phyloP scores from a whole-genome alignment of 1,140 invertebrate species.

The Bombus pyrosoma region DNA sequence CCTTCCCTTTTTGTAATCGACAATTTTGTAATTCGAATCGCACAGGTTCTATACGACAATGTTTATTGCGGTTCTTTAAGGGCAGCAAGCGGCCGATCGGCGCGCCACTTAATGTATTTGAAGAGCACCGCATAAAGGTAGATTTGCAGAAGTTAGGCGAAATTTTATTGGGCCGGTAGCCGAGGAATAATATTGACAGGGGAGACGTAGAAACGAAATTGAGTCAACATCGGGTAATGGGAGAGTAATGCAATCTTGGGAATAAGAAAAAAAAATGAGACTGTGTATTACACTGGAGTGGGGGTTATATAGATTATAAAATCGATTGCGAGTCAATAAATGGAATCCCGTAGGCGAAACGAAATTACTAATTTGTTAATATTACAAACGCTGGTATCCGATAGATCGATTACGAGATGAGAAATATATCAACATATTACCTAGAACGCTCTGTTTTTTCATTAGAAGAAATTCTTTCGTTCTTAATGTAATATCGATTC shows the following conservation, averaged over 20 bases:
- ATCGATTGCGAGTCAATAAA: conserved; percentile 31
- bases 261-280: neutral
- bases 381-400: too few species aligned
- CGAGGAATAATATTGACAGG: conserved; percentile 43
- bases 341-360: conserved; percentile 1
- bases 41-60: neutral
- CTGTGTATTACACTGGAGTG: conserved; percentile 3
- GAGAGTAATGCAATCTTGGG: conserved; percentile 45
- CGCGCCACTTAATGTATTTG: conserved; percentile 32
- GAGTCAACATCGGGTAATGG: conserved; percentile 47
- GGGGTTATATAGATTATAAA: conserved; percentile 21
- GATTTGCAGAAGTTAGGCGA: conserved; percentile 40
- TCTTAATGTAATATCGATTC: too few species aligned
- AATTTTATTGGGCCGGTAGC: conserved; percentile 43
- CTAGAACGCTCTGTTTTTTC: neutral
- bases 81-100: neutral
- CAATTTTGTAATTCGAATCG: neutral
- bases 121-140: conserved; percentile 20
- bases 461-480: neutral
- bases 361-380: conserved; percentile 10
- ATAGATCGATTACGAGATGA: neutral
- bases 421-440: neutral
- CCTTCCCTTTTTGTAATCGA: neutral
- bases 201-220: conserved; percentile 47
- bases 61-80: conserved; percentile 6